Base-by-base conservation (phyloP, 1,140 invertebrate species). In the Tachypleus tridentatus region DNA sequence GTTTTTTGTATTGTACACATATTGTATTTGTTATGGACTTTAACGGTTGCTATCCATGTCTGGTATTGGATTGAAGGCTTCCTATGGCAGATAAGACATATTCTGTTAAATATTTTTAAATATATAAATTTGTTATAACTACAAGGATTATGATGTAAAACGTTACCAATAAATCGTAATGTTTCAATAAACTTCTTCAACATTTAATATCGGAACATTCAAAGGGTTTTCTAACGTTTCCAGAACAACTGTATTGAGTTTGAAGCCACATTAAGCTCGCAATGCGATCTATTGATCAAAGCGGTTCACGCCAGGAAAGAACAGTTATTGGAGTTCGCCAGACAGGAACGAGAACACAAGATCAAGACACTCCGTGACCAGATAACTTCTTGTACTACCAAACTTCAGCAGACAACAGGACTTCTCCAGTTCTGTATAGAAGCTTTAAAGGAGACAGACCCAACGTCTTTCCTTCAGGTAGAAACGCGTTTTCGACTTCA, bases 341-440 rank as follows among this genome's bases (percentile, higher is more conserved):
- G 87, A 62, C 84, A 85, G 73, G 91, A 93, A 72, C 84, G 86
- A 65, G 89, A 93, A 60, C 81, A 84, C 57, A 87, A 91, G 75
- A 82, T 91, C 64, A 82, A 86, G 56, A 83, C 83, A 62, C 76
- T 94, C 72, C 86, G 85, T 79, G 89, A 94, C 68, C 90, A 95
- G 77, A 89, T 93, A 56, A 79, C 84, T 3, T 83, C 85, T 58
- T 93, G 89, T 76, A 92, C 91, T 9, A 81, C 81, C 48, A 85
- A 91, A 72, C 80, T 99, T 5, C 88, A 96, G 74, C 85, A 91
- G 71, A 97, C 95, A 58, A 98, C 94, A 0, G 92, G 91, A 7
- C 80, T 98, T 3, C 83, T 99, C 64, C 96, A 98, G 75, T 98
- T 98, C 77, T 98, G 94, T 77, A 97, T 98, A 72, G 97, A 99